These are phyloP conservation scores for Neocrepidodera transversa DNA, from an alignment of 2,888 invertebrate species.

Conservation along the genomic window DNA sequence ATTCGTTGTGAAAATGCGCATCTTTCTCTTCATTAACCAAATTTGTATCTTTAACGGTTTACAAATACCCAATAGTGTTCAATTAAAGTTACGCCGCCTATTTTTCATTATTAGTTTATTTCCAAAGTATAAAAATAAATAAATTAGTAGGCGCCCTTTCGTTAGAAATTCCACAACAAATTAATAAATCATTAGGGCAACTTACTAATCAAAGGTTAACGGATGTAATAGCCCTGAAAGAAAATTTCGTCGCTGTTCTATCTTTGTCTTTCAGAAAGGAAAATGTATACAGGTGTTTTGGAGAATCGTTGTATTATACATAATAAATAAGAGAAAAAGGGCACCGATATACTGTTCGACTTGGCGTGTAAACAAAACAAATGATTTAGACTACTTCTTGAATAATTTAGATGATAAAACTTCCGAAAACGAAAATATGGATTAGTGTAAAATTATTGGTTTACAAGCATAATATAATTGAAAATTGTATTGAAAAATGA, in stretches of 20 bases:
- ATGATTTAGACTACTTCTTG: conserved; percentile 5
- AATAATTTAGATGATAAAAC: conserved; percentile 7
- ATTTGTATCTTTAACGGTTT: too few relatives aligned
- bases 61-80: too few relatives aligned
- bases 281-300: conserved; percentile 5
- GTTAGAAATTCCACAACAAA: background rate
- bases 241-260: background rate
- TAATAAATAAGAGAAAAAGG: conserved; percentile 11
- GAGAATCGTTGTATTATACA: conserved; percentile 8
- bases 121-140: too few relatives aligned
- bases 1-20: too few relatives aligned
- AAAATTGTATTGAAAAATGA: background rate
- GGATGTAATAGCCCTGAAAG: conserved; percentile 5
- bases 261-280: background rate
- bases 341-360: conserved; percentile 2
- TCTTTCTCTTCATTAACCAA: too few relatives aligned
- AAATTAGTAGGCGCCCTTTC: conserved; percentile 7
- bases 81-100: too few relatives aligned
- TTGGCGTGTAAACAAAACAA: conserved; percentile 10
- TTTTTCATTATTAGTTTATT: too few relatives aligned
- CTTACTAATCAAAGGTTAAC: conserved; percentile 7
- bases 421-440: background rate
- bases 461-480: background rate
- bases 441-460: conserved; percentile 1
- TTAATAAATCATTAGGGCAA: conserved; percentile 8